A percentile compares a stretch with the other conserved stretches of the same genome.
phyloP scores from a whole-genome alignment of 2,888 invertebrate genomes.

The Dryomyza anilis region DNA sequence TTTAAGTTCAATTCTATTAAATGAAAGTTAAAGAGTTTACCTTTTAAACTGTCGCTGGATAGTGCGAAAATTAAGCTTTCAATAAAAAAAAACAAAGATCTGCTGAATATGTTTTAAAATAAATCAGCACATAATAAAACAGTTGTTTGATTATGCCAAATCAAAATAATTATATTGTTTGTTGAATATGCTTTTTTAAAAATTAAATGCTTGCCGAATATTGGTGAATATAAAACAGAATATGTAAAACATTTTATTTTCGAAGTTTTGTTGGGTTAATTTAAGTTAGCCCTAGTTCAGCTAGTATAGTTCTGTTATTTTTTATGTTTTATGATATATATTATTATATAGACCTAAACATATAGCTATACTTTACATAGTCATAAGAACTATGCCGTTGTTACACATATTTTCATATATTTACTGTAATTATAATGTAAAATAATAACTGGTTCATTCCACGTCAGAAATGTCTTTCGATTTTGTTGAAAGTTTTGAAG shows the following conservation, averaged over 20 bases:
- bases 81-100: background rate
- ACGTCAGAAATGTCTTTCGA: no score
- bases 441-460: background rate
- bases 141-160: no score
- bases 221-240: no score
- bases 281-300: no score
- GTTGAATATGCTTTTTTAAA: no score
- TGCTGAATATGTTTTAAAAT: background rate
- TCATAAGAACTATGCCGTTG: slow-evolving; percentile 11
- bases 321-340: background rate
- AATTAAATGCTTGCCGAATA: no score
- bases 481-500: no score
- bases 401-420: no score
- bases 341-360: background rate
- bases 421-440: slow-evolving; percentile 2
- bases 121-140: no score
- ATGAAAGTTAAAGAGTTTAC: background rate
- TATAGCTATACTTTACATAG: background rate
- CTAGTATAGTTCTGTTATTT: background rate
- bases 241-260: no score
- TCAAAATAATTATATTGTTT: no score
- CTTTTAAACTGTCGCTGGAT: background rate
- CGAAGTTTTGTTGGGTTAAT: no score
- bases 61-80: background rate
- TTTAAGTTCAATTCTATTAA: slow-evolving; percentile 4